Percentiles rank a stretch among this genome's conserved stretches.
These are phyloP conservation scores for Andrena bucephala DNA, from an alignment of 2,888 invertebrate genomes.

Conservation along the genomic window DNA sequence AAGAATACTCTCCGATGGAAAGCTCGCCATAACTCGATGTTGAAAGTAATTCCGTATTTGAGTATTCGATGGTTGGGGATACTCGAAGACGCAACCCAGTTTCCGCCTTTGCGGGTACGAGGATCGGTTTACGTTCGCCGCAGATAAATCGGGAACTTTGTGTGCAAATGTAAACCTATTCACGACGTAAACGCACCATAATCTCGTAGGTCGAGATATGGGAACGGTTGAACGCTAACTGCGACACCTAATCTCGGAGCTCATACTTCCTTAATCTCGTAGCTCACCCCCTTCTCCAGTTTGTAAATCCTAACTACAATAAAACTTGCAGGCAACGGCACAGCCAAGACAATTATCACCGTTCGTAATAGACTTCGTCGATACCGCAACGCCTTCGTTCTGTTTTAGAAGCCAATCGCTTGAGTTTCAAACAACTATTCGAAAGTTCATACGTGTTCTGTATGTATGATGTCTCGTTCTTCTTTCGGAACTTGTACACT, in stretches of 20 bases:
- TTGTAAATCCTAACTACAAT: slow-evolving; percentile 61
- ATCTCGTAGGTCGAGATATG: slow-evolving; percentile 48
- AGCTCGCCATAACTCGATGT: not conserved
- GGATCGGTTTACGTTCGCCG: slow-evolving; percentile 24
- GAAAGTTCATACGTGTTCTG: too few species aligned
- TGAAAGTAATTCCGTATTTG: slow-evolving; percentile 28
- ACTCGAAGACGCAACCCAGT: slow-evolving; percentile 31
- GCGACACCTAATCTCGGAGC: slow-evolving; percentile 66
- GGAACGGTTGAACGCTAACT: slow-evolving; percentile 55
- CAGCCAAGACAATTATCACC: slow-evolving; percentile 24
- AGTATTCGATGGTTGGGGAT: slow-evolving; percentile 10
- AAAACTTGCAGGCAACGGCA: slow-evolving; percentile 52
- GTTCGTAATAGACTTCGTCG: slow-evolving; percentile 1
- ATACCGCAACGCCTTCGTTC: not conserved
- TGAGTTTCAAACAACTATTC: too few species aligned
- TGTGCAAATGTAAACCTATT: slow-evolving; percentile 52
- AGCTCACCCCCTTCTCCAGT: slow-evolving; percentile 14
- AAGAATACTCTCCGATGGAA: slow-evolving; percentile 3
- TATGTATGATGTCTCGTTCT: too few species aligned
- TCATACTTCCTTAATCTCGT: slow-evolving; percentile 68
- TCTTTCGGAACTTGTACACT: too few species aligned
- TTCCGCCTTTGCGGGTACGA: not conserved
- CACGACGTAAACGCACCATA: slow-evolving; percentile 39
- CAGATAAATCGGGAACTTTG: slow-evolving; percentile 43
- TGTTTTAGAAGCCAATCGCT: not conserved